Evolutionary conservation across 2,797 vertebrate genomes (phyloP).

Genomic region (Phaenicophaeus curvirostris): DNA sequence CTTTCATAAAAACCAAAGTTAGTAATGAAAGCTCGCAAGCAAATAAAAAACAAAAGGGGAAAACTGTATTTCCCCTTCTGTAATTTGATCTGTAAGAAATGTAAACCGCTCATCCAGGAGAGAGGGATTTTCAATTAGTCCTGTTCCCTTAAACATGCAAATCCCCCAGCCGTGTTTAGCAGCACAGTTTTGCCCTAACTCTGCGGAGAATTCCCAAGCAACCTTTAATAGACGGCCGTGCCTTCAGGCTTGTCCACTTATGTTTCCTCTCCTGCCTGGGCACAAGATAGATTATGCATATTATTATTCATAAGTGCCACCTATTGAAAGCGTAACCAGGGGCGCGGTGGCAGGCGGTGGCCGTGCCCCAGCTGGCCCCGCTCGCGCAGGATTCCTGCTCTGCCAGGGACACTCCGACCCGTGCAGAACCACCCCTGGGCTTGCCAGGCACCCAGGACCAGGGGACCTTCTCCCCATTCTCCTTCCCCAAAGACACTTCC

Average conservation of each 20-base stretch:
- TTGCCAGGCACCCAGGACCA: background rate
- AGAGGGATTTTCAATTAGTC: constrained; percentile 64
- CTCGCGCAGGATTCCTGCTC: constrained; percentile 36
- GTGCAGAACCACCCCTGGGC: background rate
- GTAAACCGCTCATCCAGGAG: constrained; percentile 45
- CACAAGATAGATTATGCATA: constrained; percentile 65
- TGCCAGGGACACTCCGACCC: background rate
- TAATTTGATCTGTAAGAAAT: constrained; percentile 54
- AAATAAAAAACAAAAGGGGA: constrained; percentile 46
- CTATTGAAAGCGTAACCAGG: constrained; percentile 63
- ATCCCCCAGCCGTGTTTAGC: constrained; percentile 65
- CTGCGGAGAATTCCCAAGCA: constrained; percentile 69
- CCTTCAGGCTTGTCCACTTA: constrained; percentile 73
- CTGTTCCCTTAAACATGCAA: constrained; percentile 67
- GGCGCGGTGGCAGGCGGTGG: constrained; percentile 47
- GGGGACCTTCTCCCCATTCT: background rate
- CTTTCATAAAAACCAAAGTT: constrained; percentile 8
- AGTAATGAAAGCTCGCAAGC: background rate
- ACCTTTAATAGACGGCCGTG: constrained; percentile 68
- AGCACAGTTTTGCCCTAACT: constrained; percentile 56
- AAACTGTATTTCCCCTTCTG: constrained; percentile 22
- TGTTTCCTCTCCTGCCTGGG: constrained; percentile 62
- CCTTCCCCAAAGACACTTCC: background rate
- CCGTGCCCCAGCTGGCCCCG: constrained; percentile 2
- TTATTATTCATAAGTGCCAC: constrained; percentile 71